A percentile compares a stretch with the other conserved stretches of the same genome.
phyloP scores from a whole-genome alignment of 2,888 invertebrate species.

The Oeneis ivallda region DNA sequence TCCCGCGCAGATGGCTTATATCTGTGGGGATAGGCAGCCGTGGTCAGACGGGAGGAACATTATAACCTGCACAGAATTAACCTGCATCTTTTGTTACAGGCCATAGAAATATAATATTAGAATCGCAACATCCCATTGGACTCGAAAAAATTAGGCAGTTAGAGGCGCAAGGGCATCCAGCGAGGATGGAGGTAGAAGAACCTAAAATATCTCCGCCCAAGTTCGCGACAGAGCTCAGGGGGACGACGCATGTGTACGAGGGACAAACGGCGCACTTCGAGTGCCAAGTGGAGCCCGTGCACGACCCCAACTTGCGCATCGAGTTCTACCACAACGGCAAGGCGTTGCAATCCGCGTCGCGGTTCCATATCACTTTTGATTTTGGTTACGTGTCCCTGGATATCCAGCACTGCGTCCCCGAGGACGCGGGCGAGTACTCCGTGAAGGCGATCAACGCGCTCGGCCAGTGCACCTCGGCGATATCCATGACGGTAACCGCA shows the following conservation, averaged over 20 bases:
- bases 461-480: constrained; percentile 93
- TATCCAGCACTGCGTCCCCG: constrained; percentile 95
- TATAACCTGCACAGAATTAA: too few species aligned
- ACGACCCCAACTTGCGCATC: constrained; percentile 93
- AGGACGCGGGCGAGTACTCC: constrained; percentile 97
- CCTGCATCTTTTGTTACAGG: constrained; percentile 77
- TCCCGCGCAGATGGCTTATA: too few species aligned
- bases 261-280: constrained; percentile 98
- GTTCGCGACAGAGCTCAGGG: constrained; percentile 92
- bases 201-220: constrained; percentile 89
- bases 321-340: constrained; percentile 97
- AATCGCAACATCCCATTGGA: constrained; percentile 96
- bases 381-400: constrained; percentile 98
- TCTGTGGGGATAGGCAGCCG: too few species aligned
- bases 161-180: constrained; percentile 92
- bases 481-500: constrained; percentile 90
- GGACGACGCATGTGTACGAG: constrained; percentile 93
- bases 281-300: constrained; percentile 94
- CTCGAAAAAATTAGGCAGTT: constrained; percentile 94
- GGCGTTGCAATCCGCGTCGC: constrained; percentile 92
- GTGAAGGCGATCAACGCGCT: constrained; percentile 95
- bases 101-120: constrained; percentile 91
- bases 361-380: constrained; percentile 97
- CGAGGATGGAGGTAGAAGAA: constrained; percentile 91
- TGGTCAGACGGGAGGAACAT: too few species aligned